Evolutionary conservation across 1,140 invertebrate species (phyloP), one percentile per base, ranked within the genome.

Genomic region (Brachionus sp.): DNA sequence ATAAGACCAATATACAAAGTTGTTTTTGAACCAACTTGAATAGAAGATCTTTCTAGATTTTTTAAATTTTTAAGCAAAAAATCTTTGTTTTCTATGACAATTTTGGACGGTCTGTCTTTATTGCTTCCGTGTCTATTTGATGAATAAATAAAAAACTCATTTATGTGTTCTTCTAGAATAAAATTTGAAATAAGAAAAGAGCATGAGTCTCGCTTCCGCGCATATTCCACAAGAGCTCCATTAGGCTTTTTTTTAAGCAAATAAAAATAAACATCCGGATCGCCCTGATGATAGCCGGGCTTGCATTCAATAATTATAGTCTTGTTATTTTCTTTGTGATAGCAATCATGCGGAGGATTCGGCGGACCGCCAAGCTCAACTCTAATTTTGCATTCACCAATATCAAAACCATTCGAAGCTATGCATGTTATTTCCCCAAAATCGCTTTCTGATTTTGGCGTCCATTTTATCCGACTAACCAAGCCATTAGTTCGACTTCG

Each of bases 201-300:
- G 13, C 77, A 80, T 10, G 77, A 57, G 37, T 80, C 77, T 5
- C 77, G 46, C 50, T 80, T 80, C 6, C 77, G 77, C 0, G 77
- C 77, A 35, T 80, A 80, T 16, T 80, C 77, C 23, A 80, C 77
- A 7, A 80, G 39, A 62, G 25, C 62, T 3, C 77, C 77, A 57
- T 57, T 62, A 25, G 77, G 35, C 35, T 80, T 80, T 44, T 80
- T 66, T 80, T 80, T 80, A 29, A 80, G 37, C 50, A 80, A 80
- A 66, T 80, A 80, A 66, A 80, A 80, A 66, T 80, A 80, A 23
- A 80, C 77, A n/a, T 80, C 77, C 4, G 77, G 77, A 80, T 80
- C 77, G 77, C 77, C 77, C 25, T 80, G 77, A 6, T 80, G 46
- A 19, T 7, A 80, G 35, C 77, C 77, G 23, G 77, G 77, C n/a